A percentile compares a stretch with the other conserved stretches of the same genome.
Evolutionary conservation across 2,888 invertebrate genomes (phyloP).

Genomic region (Caenorhabditis becei): DNA sequence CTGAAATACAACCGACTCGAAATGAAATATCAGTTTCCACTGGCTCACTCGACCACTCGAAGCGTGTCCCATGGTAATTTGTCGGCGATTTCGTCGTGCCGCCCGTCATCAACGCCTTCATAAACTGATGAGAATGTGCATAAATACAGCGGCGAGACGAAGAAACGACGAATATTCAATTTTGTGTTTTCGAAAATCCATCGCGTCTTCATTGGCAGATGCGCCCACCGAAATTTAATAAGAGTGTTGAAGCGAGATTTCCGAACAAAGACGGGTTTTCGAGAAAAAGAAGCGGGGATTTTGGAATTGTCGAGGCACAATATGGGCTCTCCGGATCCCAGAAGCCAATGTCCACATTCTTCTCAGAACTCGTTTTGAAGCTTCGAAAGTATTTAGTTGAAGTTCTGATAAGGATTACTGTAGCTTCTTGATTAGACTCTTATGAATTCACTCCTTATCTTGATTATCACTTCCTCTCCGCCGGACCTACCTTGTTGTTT

Average conservation of each 20-base stretch:
- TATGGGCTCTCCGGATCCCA: not conserved
- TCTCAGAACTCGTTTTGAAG: no score
- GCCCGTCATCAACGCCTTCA: conserved; percentile 31
- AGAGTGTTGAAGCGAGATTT: conserved; percentile 24
- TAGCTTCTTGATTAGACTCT: no score
- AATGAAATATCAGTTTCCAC: conserved; percentile 11
- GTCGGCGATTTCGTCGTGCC: conserved; percentile 21
- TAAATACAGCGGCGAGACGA: conserved; percentile 3
- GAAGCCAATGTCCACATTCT: no score
- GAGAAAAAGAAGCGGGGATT: conserved; percentile 9
- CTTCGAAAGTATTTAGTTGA: no score
- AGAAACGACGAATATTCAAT: conserved; percentile 41
- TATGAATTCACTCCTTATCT: not conserved
- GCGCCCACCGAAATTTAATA: conserved; percentile 41
- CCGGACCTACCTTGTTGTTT: conserved; percentile 32
- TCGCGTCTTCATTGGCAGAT: conserved; percentile 31
- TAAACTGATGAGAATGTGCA: conserved; percentile 22
- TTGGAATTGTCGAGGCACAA: conserved; percentile 8
- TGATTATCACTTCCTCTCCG: not conserved
- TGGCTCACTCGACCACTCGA: not conserved
- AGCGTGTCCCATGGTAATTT: conserved; percentile 41
- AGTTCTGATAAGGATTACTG: no score
- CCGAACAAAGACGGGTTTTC: conserved; percentile 17
- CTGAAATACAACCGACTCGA: conserved; percentile 12
- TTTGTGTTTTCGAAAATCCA: conserved; percentile 54